Conservation (phyloP, 1,140 invertebrate genomes). For the Drosophila hydei region DNA sequence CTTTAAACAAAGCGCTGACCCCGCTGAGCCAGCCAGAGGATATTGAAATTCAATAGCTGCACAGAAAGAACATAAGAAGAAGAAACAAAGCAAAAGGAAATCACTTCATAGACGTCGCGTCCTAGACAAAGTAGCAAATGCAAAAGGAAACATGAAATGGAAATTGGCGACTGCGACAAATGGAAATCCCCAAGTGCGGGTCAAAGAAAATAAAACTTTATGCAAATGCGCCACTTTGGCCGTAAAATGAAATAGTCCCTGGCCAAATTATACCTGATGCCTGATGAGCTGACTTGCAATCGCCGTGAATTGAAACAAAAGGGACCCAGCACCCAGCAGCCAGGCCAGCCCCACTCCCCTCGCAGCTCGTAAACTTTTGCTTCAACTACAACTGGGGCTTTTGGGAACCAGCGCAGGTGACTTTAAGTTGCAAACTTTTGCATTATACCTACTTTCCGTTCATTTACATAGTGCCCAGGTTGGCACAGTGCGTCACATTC, state of each 20-base stretch:
- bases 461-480: constrained; percentile 22
- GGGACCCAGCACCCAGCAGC: constrained; percentile 18
- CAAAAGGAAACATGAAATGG: constrained; percentile 46
- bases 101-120: constrained; percentile 62
- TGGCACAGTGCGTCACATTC: constrained; percentile 13
- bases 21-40: constrained; percentile 29
- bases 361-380: constrained; percentile 12
- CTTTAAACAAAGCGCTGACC: constrained; percentile 54
- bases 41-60: constrained; percentile 78
- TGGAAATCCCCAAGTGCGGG: constrained; percentile 74
- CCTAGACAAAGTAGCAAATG: constrained; percentile 53
- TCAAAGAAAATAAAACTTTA: constrained; percentile 82
- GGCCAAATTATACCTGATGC: constrained; percentile 79
- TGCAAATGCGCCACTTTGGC: constrained; percentile 80
- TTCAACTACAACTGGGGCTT: not conserved
- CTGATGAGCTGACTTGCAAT: constrained; percentile 71
- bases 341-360: not conserved
- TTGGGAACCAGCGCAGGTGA: constrained; percentile 77
- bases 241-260: constrained; percentile 80
- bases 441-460: constrained; percentile 65
- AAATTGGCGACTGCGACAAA: constrained; percentile 35
- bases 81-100: constrained; percentile 34
- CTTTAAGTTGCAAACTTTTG: constrained; percentile 70
- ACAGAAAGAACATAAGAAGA: constrained; percentile 58
- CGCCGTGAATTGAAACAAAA: constrained; percentile 77